These are phyloP conservation scores for Hydroisotoma schaefferi DNA, from an alignment of 2,888 invertebrate genomes.

Conservation along the genomic window DNA sequence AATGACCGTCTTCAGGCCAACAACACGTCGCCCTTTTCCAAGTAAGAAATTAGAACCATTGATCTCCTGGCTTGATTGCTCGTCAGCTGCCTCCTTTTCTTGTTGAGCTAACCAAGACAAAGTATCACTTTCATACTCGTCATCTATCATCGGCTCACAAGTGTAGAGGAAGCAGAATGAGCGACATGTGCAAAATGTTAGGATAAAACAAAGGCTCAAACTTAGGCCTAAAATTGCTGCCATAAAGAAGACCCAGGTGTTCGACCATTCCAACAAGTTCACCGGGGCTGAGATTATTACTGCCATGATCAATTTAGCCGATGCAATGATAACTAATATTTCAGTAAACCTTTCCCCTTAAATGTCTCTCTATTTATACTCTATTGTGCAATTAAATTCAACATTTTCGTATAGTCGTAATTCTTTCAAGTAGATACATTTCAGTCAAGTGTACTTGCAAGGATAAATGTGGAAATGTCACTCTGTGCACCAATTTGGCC, in stretches of 20 bases:
- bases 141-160: slow-evolving; percentile 34
- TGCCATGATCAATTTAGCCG: slow-evolving; percentile 19
- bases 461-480: too few relatives aligned
- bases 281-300: slow-evolving; percentile 21
- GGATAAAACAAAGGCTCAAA: slow-evolving; percentile 38
- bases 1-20: slow-evolving; percentile 34
- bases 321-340: background rate
- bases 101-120: slow-evolving; percentile 28
- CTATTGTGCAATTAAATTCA: background rate
- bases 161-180: slow-evolving; percentile 34
- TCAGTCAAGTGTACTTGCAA: too few relatives aligned
- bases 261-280: slow-evolving; percentile 30
- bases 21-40: slow-evolving; percentile 31
- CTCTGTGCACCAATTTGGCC: too few relatives aligned
- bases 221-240: slow-evolving; percentile 38
- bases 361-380: background rate
- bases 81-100: slow-evolving; percentile 9
- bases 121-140: slow-evolving; percentile 35
- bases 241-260: slow-evolving; percentile 42
- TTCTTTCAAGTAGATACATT: too few relatives aligned
- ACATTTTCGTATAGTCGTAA: too few relatives aligned
- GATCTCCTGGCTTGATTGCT: background rate
- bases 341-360: background rate
- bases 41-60: background rate
- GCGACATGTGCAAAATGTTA: slow-evolving; percentile 42